phyloP scores from a whole-genome alignment of 2,797 vertebrate species.

The Anomalospiza imberbis region DNA sequence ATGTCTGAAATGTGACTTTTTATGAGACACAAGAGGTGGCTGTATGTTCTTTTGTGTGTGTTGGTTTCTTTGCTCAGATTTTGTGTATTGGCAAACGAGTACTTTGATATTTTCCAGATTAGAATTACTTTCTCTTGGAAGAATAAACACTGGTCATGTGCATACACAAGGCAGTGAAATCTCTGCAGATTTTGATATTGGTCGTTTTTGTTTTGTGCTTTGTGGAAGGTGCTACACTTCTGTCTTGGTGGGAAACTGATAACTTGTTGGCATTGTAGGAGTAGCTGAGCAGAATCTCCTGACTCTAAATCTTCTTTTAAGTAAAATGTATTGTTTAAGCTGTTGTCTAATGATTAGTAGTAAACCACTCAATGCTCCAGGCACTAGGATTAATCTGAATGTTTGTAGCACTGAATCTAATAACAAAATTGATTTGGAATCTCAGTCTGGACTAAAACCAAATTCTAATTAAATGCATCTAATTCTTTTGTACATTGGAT shows the following conservation, averaged over 20 bases:
- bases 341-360: not conserved
- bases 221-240: not conserved
- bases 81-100: not conserved
- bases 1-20: not conserved
- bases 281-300: not conserved
- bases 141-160: not conserved
- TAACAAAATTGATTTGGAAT: not conserved
- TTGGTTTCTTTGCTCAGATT: not conserved
- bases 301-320: not conserved
- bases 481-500: not conserved
- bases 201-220: not conserved
- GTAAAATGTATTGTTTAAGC: not conserved
- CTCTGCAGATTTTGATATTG: not conserved
- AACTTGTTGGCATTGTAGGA: not conserved
- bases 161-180: not conserved
- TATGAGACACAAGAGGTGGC: rapidly evolving
- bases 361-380: not conserved
- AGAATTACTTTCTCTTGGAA: not conserved
- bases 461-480: not conserved
- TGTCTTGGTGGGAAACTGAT: not conserved
- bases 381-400: not conserved
- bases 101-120: not conserved
- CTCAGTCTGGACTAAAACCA: not conserved
- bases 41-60: not conserved
- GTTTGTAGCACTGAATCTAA: not conserved